Conservation (phyloP, 2,888 invertebrate genomes). For the Lepas anatifera region DNA sequence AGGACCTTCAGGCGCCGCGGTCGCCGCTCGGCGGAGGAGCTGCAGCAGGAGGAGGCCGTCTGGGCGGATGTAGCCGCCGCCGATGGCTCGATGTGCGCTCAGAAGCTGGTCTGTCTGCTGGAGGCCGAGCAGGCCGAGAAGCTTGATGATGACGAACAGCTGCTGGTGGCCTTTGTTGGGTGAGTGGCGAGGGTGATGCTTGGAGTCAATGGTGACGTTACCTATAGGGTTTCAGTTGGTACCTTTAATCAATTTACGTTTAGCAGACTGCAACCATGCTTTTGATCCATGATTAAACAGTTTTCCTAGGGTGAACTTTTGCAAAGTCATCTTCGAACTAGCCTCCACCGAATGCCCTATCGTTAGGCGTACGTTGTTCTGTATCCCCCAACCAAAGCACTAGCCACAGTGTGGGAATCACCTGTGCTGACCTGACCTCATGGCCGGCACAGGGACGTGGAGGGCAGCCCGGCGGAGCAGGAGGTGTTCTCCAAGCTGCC, state of each 20-base stretch:
- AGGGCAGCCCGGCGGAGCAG: not conserved
- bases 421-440: not conserved
- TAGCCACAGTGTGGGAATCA: not conserved
- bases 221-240: not conserved
- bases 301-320: too few species aligned
- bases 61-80: not conserved
- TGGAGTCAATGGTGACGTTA: not conserved
- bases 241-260: not conserved
- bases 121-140: not conserved
- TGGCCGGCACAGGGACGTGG: not conserved
- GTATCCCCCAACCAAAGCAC: not conserved
- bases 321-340: too few species aligned
- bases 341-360: too few species aligned
- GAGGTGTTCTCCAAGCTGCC: not conserved
- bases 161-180: not conserved
- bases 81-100: not conserved
- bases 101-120: constrained; percentile 1
- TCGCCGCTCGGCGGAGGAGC: not conserved
- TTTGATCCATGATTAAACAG: too few species aligned
- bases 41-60: not conserved
- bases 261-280: too few species aligned
- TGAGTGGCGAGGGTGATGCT: not conserved
- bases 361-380: too few species aligned
- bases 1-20: not conserved
- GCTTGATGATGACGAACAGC: not conserved